phyloP scores from a whole-genome alignment of 2,888 invertebrate genomes.

The Drosophila fungiperda region DNA sequence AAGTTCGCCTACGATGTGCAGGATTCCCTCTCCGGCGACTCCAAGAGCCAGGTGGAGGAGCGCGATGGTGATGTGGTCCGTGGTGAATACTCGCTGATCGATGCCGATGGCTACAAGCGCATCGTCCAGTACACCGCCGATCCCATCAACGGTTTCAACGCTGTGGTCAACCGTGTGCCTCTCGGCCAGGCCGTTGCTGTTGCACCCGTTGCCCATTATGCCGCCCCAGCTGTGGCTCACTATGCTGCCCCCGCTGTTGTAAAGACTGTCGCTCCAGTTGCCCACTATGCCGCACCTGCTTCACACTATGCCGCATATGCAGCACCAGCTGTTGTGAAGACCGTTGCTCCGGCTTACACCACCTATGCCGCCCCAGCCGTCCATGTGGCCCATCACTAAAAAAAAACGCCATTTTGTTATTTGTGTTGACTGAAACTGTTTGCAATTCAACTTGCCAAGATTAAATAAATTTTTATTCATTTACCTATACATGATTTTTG shows the following conservation, averaged over 20 bases:
- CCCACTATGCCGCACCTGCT: slow-evolving; percentile 36
- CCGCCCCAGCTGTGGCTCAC: slow-evolving; percentile 55
- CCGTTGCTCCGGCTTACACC: slow-evolving; percentile 43
- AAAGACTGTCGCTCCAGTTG: slow-evolving; percentile 47
- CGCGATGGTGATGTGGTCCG: slow-evolving; percentile 84
- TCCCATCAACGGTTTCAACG: slow-evolving; percentile 83
- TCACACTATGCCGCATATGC: slow-evolving; percentile 52
- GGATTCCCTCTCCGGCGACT: slow-evolving; percentile 83
- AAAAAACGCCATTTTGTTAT: slow-evolving; percentile 56
- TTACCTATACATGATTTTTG: slow-evolving; percentile 1
- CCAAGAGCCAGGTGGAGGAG: slow-evolving; percentile 83
- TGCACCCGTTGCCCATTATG: slow-evolving; percentile 46
- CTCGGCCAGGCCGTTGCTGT: slow-evolving; percentile 51
- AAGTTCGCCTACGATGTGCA: slow-evolving; percentile 83
- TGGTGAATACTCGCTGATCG: slow-evolving; percentile 84
- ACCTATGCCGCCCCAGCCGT: slow-evolving; percentile 46
- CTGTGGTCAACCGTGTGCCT: slow-evolving; percentile 80
- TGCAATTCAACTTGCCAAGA: slow-evolving; percentile 42
- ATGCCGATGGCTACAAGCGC: slow-evolving; percentile 84
- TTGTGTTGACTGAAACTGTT: slow-evolving; percentile 52
- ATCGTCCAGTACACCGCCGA: slow-evolving; percentile 84
- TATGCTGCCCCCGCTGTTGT: slow-evolving; percentile 51
- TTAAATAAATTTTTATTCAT: slow-evolving; percentile 42
- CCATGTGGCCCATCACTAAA: slow-evolving; percentile 62
- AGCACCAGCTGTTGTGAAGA: slow-evolving; percentile 51